Percentiles rank a stretch among this genome's conserved stretches.
Conservation (phyloP, 2,888 invertebrate genomes). For the Parasteatoda lunata region DNA sequence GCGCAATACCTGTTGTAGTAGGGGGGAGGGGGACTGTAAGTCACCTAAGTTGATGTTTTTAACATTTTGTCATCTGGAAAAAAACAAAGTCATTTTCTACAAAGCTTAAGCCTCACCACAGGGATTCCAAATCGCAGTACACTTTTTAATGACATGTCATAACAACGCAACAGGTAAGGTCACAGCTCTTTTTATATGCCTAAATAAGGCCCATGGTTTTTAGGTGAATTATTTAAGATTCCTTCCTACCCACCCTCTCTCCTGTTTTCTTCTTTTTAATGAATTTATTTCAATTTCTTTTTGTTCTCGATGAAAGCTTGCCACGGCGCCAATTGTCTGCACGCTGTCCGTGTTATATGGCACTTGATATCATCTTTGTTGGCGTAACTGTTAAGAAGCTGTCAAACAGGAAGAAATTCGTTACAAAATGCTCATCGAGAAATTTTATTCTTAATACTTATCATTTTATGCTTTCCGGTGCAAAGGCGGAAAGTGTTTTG, state of each 20-base stretch:
- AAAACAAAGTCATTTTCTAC: neutral
- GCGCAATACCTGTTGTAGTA: neutral
- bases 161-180: conserved; percentile 27
- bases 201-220: conserved; percentile 38
- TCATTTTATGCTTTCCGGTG: no score
- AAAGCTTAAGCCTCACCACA: conserved; percentile 4
- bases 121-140: conserved; percentile 26
- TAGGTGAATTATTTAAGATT: conserved; percentile 10
- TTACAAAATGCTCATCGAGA: neutral
- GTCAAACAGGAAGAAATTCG: conserved; percentile 6
- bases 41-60: neutral
- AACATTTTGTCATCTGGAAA: neutral
- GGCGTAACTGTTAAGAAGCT: conserved; percentile 4
- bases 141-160: conserved; percentile 36
- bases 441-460: no score
- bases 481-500: no score
- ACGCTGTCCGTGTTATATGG: conserved; percentile 20
- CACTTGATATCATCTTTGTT: conserved; percentile 34
- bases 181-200: conserved; percentile 50
- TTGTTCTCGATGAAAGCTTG: conserved; percentile 8
- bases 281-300: neutral
- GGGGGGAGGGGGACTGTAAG: neutral
- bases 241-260: conserved; percentile 16
- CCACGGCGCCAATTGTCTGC: conserved; percentile 35
- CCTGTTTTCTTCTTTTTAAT: neutral